Evolutionary conservation across 2,888 invertebrate species (phyloP), one percentile per base, ranked within the genome.

Genomic region (Zonitis immaculata): DNA sequence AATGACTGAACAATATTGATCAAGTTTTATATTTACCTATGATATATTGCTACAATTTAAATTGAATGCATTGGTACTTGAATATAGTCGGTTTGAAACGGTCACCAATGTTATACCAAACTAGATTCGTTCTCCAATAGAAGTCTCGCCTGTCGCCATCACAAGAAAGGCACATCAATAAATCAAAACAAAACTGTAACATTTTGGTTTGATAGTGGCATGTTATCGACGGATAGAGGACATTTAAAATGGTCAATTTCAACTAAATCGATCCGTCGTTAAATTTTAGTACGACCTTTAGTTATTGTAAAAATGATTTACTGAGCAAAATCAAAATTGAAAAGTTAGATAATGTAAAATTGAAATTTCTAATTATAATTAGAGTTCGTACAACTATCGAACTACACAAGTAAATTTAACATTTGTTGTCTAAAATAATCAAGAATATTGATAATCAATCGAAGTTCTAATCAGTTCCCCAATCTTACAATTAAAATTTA

Each of bases 161-260:
- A 44, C 42, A 47, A 25, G 43, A 39, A 53, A 54, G 39, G 49
- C 50, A 48, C 54, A 49, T 51, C 50, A 42, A 54, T 54, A 54
- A 54, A 54, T 54, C 54, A 54, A 51, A 50, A 44, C 25, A 27
- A 54, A 54, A 51, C 44, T 42, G 54, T 54, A 46, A 51, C 54
- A 50, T 54, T 54, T 52, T 48, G 52, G 52, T 47, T 52, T 53
- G 35, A 53, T 47, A 53, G 46, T 53, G 49, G 49, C 32, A 42
- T 53, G 53, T 16, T 49, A 49, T 47, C 30, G 49, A 52, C 18
- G 39, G 18, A 39, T 39, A 39, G 9, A 39, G 20, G 39, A 39
- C 39, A 39, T 39, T 39, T 39, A 39, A 39, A 35, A 39, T 11
- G 39, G 39, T 39, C 39, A 39, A 39, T 39, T 39, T 39, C 20